These are phyloP conservation scores for Thyatira batis DNA, from an alignment of 2,888 invertebrate species.

Conservation along the genomic window DNA sequence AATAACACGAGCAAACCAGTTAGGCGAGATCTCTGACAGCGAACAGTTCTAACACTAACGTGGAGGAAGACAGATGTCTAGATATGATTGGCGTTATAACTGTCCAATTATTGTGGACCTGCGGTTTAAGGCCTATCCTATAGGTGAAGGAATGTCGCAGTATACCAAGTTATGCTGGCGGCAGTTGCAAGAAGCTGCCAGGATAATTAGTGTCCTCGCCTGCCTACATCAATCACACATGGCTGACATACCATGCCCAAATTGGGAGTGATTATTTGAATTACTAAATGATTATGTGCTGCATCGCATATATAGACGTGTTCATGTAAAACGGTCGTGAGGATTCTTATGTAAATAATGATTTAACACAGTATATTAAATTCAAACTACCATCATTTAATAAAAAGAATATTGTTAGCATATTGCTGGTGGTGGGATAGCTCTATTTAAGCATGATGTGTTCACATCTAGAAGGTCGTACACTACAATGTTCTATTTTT, in stretches of 20 bases:
- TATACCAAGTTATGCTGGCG: not conserved
- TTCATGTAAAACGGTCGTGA: not conserved
- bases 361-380: not conserved
- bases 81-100: not conserved
- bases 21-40: not conserved
- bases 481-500: too few relatives aligned
- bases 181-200: slow-evolving; percentile 12
- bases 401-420: too few relatives aligned
- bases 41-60: not conserved
- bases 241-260: slow-evolving; percentile 16
- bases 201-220: slow-evolving; percentile 15
- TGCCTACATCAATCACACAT: slow-evolving; percentile 16
- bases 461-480: too few relatives aligned
- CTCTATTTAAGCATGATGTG: too few relatives aligned
- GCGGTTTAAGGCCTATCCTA: not conserved
- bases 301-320: not conserved
- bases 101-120: not conserved
- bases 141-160: not conserved
- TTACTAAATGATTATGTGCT: slow-evolving; percentile 3
- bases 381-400: not conserved
- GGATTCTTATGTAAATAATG: not conserved
- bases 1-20: not conserved
- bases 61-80: not conserved
- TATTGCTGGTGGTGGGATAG: too few relatives aligned
- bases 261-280: slow-evolving; percentile 15